Base-by-base conservation (phyloP, 2,113 vertebrate genomes). In the Martes martes region DNA sequence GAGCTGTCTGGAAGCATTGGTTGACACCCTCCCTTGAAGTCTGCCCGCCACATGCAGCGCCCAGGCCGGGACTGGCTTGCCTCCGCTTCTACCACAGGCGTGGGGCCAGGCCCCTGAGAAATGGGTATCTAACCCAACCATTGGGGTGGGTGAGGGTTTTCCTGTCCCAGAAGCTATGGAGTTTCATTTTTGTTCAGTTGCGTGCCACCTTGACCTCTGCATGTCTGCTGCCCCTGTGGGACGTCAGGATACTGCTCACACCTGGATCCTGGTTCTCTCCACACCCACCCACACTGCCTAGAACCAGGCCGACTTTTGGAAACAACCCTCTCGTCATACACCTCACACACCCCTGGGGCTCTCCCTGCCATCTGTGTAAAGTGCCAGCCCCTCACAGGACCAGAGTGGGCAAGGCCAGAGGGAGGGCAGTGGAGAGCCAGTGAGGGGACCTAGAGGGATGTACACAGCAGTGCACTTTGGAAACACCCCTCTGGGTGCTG, bases 101-200 rank as follows among this genome's bases (percentile, higher is more conserved):
- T 14, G 13, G 55, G 59, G 52, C 39, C 26, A 59, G 42, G 21
- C 61, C n/a, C 6, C 28, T 1, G 18, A 93, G 69, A 33, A 47
- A 24, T 3, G 3, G 67, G 15, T 11, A 21, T 55, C 19, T 0
- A 1, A 19, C 19, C 23, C 2, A 14, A 5, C 11, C 55, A 74
- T 79, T 9, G 36, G n/a, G 47, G 11, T 39, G 36, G 11, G 28
- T 0, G 0, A 89, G 33, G 19, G 36, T 78, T 65, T 81, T 71
- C 69, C 94, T 61, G 19, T 61, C 71, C 45, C 10, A 3, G 76
- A 57, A 82, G 45, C 61, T 63, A 23, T 59, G 36, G 55, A 4
- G 74, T 80, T 31, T 61, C 39, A 2, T 36, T 42, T 33, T n/a
- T 33, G 21, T 18, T 26, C 36, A 10, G 2, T 33, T 65, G 24